These are phyloP conservation scores for Rhizoglyphus robini DNA, from an alignment of 1,140 invertebrate genomes.

Conservation along the genomic window DNA sequence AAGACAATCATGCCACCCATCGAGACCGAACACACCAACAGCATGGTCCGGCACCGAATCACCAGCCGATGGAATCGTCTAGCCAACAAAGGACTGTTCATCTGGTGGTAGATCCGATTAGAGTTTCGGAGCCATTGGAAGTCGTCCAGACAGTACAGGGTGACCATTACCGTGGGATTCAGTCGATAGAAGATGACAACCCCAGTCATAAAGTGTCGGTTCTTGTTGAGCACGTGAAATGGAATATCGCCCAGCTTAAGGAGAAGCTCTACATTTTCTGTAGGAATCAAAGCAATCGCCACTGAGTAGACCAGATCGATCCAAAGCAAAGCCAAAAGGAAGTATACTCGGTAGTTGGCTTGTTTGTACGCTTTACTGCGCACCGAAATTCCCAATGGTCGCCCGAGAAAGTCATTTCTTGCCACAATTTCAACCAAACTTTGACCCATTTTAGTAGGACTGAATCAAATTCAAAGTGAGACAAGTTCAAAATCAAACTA, in stretches of 20 bases:
- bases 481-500: no score
- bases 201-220: not conserved
- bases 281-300: not conserved
- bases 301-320: not conserved
- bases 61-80: not conserved
- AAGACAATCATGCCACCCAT: not conserved
- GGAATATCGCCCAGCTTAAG: not conserved
- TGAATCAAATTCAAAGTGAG: no score
- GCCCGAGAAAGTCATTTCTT: not conserved
- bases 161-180: not conserved
- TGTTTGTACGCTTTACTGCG: not conserved
- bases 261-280: not conserved
- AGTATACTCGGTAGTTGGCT: not conserved
- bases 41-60: not conserved
- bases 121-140: not conserved
- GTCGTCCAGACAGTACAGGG: not conserved
- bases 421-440: not conserved
- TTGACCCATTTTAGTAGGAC: not conserved
- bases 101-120: not conserved
- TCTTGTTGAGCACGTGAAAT: not conserved
- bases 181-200: conserved; percentile 4
- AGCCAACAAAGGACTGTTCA: not conserved
- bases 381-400: not conserved
- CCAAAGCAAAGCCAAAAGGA: not conserved
- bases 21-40: not conserved